Evolutionary conservation across 2,888 invertebrate species (phyloP).

Genomic region (Hydraecia micacea): DNA sequence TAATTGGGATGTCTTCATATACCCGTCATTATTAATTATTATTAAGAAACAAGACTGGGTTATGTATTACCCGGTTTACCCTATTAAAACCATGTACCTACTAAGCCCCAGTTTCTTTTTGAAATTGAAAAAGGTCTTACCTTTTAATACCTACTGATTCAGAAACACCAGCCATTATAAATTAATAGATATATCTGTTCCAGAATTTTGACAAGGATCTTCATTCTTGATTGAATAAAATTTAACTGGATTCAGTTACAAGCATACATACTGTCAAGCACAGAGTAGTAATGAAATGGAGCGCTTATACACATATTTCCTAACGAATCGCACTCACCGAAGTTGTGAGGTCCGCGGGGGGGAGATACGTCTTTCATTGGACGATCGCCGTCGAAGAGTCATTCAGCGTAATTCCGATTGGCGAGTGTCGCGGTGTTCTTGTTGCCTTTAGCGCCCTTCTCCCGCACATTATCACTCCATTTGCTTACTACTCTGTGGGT

Average conservation of each 20-base stretch:
- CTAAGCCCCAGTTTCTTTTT: neutral
- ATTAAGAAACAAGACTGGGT: neutral
- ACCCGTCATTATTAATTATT: neutral
- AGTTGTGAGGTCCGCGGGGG: conserved; percentile 56
- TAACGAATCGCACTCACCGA: conserved; percentile 56
- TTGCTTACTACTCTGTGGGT: conserved; percentile 64
- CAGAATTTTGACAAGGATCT: conserved; percentile 7
- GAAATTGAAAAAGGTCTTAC: conserved; percentile 12
- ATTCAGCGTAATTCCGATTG: conserved; percentile 47
- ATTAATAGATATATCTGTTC: neutral
- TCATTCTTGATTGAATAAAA: conserved; percentile 20
- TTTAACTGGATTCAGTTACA: conserved; percentile 19
- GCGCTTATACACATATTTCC: conserved; percentile 39
- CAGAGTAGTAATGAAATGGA: conserved; percentile 62
- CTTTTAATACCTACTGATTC: neutral
- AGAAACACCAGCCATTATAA: conserved; percentile 1
- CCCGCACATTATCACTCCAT: conserved; percentile 61
- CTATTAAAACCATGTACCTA: neutral
- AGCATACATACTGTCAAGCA: conserved; percentile 4
- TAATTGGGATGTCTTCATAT: conserved; percentile 17
- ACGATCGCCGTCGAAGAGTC: conserved; percentile 40
- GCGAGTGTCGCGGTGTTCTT: conserved; percentile 38
- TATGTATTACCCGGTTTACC: neutral
- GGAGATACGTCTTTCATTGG: conserved; percentile 55
- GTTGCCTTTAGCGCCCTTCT: conserved; percentile 50